Evolutionary conservation across 1,140 invertebrate genomes (phyloP), one percentile per base, ranked within the genome.

Genomic region (Camponotus pennsylvanicus): DNA sequence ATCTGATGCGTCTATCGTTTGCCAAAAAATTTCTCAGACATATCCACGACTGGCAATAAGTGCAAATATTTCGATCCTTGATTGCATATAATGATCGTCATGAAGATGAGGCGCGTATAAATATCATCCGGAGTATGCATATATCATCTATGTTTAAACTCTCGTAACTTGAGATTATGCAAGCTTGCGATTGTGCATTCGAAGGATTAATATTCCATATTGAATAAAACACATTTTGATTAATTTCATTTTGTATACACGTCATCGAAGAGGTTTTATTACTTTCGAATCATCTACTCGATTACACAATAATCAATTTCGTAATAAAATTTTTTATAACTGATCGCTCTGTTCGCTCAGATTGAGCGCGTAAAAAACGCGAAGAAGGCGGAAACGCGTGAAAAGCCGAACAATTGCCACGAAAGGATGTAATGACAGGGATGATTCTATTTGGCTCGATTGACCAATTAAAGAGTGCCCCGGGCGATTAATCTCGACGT

Each of bases 401-500:
- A 78, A 9, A 64, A 45, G 18, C 42, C 59, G 18, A 79, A 40
- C n/a, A 40, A n/a, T 55, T 34, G 21, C 73, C 45, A 40, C 13
- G 49, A 57, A 69, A 69, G 15, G 34, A 40, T 4, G 21, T 57
- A 52, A 80, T 69, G 42, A 80, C 77, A 69, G 45, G 5, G 11
- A 13, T 32, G 32, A 52, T 55, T 67, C n/a, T 52, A 21, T 52
- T 63, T 32, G 49, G 0, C 15, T 8, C 32, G 77, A 69, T 80
- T 42, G 63, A 27, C n/a, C 49, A 55, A 80, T 80, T 80, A 69
- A 80, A 80, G 49, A 40, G 2, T 45, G 37, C 7, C 57, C 37
- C 21, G 61, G 61, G 8, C 34, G 45, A 69, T 79, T 79, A 79
- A 79, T 80, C 77, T 69, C 45, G n/a, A 18, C 37, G 7, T 7